phyloP scores from a whole-genome alignment of 2,113 vertebrate genomes.

The Lamprotornis superbus region DNA sequence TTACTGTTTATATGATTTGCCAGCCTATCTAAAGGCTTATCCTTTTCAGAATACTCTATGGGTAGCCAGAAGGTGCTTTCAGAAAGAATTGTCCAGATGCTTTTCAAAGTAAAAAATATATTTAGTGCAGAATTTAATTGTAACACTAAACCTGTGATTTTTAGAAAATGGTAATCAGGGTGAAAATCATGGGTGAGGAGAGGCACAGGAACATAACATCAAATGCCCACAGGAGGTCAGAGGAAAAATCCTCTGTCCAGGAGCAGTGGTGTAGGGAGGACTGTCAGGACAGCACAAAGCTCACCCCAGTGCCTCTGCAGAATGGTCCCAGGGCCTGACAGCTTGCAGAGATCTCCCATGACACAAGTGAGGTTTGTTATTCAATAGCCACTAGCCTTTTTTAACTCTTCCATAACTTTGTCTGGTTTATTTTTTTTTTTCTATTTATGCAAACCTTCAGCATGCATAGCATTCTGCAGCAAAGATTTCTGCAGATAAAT shows the following conservation, averaged over 20 bases:
- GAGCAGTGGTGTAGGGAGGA: background rate
- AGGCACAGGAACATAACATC: background rate
- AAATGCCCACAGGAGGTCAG: background rate
- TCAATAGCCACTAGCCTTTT: background rate
- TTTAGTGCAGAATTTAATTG: conserved; percentile 9
- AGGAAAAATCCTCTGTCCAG: background rate
- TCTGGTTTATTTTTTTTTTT: background rate
- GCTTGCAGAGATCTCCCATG: background rate
- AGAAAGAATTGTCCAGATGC: background rate
- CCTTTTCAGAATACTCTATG: background rate
- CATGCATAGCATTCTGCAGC: background rate
- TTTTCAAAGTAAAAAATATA: conserved; percentile 38
- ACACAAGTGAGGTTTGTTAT: conserved; percentile 22
- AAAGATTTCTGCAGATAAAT: background rate
- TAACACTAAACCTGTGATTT: background rate
- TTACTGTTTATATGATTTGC: conserved; percentile 15
- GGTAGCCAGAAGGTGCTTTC: conserved; percentile 45
- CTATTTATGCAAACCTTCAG: background rate
- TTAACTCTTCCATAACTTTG: background rate
- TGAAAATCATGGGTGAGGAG: background rate
- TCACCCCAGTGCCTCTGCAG: background rate
- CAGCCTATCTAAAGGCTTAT: background rate
- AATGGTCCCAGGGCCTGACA: background rate
- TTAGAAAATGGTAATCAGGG: background rate
- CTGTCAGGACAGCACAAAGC: background rate